phyloP scores from a whole-genome alignment of 2,888 invertebrate genomes.

The Limnephilus lunatus region DNA sequence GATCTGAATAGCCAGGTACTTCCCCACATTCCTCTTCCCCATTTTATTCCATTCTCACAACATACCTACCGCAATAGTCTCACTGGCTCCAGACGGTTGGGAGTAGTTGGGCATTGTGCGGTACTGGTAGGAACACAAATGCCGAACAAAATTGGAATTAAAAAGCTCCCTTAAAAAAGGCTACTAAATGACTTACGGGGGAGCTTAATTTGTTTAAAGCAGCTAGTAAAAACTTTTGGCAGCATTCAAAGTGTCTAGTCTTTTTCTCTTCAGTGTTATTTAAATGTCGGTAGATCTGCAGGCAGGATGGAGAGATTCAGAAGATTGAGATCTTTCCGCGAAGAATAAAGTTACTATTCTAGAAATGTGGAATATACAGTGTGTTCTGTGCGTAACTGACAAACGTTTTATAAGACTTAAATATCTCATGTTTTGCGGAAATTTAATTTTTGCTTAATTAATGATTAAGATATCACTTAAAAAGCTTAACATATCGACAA shows the following conservation, averaged over 20 bases:
- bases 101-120: too few species aligned
- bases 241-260: neutral
- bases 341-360: neutral
- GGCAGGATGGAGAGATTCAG: neutral
- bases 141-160: neutral
- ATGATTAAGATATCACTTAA: neutral
- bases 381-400: neutral
- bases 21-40: too few species aligned
- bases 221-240: neutral
- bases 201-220: neutral
- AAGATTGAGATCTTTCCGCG: neutral
- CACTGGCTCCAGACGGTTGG: too few species aligned
- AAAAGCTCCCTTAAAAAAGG: neutral
- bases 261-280: neutral
- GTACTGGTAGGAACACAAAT: neutral
- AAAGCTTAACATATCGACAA: neutral
- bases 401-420: neutral
- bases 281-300: neutral
- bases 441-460: neutral
- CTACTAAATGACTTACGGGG: neutral
- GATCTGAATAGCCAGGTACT: too few species aligned
- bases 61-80: too few species aligned
- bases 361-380: neutral
- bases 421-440: neutral
- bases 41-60: too few species aligned